Percentiles rank a stretch among this genome's conserved stretches.
These are phyloP conservation scores for Leguminivora glycinivorella DNA, from an alignment of 1,140 invertebrate species.

Conservation along the genomic window DNA sequence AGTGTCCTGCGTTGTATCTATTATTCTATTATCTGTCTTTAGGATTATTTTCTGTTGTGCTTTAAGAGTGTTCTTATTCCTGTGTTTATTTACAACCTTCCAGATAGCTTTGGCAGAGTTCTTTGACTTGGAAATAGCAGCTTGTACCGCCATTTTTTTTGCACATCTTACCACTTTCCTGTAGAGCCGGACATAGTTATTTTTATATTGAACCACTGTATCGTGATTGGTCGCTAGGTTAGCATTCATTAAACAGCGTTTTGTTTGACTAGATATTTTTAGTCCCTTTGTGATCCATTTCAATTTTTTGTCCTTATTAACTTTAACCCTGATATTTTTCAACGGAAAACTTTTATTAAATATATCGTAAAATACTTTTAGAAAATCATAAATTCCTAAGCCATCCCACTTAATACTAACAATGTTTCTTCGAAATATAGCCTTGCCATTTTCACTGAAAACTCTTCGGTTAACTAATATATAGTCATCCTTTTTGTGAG, in stretches of 20 bases:
- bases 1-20: neutral
- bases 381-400: constrained; percentile 9
- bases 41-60: constrained; percentile 10
- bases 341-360: constrained; percentile 18
- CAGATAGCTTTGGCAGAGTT: constrained; percentile 30
- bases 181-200: constrained; percentile 23
- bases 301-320: neutral
- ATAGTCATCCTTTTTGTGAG: neutral
- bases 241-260: constrained; percentile 20
- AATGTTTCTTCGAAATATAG: constrained; percentile 8
- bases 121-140: neutral
- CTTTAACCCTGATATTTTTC: neutral
- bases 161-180: constrained; percentile 27
- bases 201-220: constrained; percentile 1
- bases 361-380: constrained; percentile 10
- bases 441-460: constrained; percentile 4
- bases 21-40: neutral
- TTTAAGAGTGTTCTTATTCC: constrained; percentile 27
- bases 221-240: neutral
- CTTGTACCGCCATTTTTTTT: constrained; percentile 5
- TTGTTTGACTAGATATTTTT: constrained; percentile 31
- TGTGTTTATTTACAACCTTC: constrained; percentile 30
- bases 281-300: constrained; percentile 33
- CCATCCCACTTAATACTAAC: neutral
- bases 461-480: neutral